Conservation (phyloP, 2,888 invertebrate species). For the Chaetogeoica ovagalla region DNA sequence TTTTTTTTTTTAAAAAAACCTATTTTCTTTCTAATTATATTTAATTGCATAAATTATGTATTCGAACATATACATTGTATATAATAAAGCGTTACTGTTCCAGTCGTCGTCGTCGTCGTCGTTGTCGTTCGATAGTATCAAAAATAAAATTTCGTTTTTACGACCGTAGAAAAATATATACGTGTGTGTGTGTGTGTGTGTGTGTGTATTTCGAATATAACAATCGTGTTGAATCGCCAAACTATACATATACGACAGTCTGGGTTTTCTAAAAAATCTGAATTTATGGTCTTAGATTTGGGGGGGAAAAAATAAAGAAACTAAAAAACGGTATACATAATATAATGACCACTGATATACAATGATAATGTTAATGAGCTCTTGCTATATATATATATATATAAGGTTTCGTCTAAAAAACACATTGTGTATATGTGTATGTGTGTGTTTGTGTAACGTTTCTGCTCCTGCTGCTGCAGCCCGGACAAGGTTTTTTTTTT, state of each 20-base stretch:
- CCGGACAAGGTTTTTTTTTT: conserved; percentile 31
- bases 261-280: conserved; percentile 16
- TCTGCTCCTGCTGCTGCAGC: not conserved
- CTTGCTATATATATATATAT: not conserved
- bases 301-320: not conserved
- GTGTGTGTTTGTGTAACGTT: not conserved
- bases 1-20: not conserved
- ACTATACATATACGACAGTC: not conserved
- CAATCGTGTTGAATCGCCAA: conserved; percentile 39
- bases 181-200: not conserved
- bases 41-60: not conserved
- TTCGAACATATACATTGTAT: not conserved
- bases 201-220: not conserved
- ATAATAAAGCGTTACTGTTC: not conserved
- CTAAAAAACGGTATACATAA: conserved; percentile 1
- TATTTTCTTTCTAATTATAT: too few species aligned
- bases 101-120: not conserved
- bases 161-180: not conserved
- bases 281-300: conserved; percentile 35
- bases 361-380: conserved; percentile 43
- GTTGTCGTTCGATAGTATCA: not conserved
- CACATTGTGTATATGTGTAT: conserved; percentile 20
- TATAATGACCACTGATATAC: conserved; percentile 26
- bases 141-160: conserved; percentile 13
- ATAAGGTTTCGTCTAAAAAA: conserved; percentile 11